Evolutionary conservation across 2,113 vertebrate species (phyloP).

Genomic region (Sturnira hondurensis): DNA sequence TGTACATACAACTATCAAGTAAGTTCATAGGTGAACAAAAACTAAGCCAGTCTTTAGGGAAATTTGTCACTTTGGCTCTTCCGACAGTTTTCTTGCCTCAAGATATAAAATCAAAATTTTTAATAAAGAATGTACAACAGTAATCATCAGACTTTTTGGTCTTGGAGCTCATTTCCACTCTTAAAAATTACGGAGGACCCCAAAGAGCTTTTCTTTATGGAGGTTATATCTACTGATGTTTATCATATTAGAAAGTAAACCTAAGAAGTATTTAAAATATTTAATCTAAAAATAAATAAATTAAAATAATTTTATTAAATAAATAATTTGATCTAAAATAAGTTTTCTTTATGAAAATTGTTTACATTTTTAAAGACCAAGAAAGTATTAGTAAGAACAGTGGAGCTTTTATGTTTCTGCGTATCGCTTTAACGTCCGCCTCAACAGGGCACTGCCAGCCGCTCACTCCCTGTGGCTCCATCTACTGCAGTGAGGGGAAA

Average conservation of each 20-base stretch:
- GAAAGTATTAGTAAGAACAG: not conserved
- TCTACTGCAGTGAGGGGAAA: not conserved
- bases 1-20: not conserved
- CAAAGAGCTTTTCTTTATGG: not conserved
- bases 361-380: not conserved
- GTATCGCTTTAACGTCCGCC: not conserved
- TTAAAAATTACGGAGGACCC: not conserved
- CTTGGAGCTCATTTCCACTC: not conserved
- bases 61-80: not conserved
- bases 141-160: not conserved
- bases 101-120: not conserved
- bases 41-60: not conserved
- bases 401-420: not conserved
- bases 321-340: no score
- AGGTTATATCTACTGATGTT: not conserved
- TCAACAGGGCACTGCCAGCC: not conserved
- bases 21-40: not conserved
- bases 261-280: not conserved
- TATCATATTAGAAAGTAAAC: not conserved
- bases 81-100: not conserved
- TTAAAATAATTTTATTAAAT: no score
- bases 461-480: not conserved
- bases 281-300: conserved; percentile 32
- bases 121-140: not conserved
- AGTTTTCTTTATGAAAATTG: not conserved